phyloP scores from a whole-genome alignment of 2,888 invertebrate species.

The Dromius quadrimaculatus region DNA sequence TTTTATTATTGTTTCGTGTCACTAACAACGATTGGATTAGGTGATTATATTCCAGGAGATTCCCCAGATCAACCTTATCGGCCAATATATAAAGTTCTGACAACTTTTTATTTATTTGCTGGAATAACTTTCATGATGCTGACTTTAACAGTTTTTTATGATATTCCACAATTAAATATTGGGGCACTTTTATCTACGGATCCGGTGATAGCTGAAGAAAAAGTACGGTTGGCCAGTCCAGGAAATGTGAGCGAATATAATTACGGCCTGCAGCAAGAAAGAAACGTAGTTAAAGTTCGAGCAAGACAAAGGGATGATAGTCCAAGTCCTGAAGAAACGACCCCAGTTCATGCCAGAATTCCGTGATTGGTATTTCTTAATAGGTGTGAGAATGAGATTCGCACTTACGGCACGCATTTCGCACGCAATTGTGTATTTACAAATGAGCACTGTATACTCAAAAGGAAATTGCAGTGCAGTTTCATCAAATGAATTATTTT shows the following conservation, averaged over 20 bases:
- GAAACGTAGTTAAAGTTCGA: conserved; percentile 63
- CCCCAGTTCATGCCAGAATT: conserved; percentile 70
- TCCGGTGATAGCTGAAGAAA: conserved; percentile 70
- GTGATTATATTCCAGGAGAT: conserved; percentile 91
- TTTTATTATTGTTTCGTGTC: conserved; percentile 94
- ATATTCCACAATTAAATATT: conserved; percentile 89
- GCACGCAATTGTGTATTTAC: conserved; percentile 47
- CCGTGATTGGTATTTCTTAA: conserved; percentile 6
- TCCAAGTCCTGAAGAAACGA: conserved; percentile 78
- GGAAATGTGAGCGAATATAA: conserved; percentile 57
- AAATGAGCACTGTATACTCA: conserved; percentile 42
- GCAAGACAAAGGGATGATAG: conserved; percentile 76
- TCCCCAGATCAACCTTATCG: conserved; percentile 80
- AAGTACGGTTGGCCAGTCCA: conserved; percentile 74
- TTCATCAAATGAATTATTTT: conserved; percentile 32
- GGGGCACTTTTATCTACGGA: conserved; percentile 80
- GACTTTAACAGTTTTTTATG: conserved; percentile 86
- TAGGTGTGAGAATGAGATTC: background rate
- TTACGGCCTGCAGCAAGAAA: conserved; percentile 63
- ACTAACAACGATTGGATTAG: conserved; percentile 88
- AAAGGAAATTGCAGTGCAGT: too few relatives aligned
- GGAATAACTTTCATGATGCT: conserved; percentile 89
- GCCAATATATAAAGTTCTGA: conserved; percentile 85
- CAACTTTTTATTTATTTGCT: conserved; percentile 83
- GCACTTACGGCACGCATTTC: conserved; percentile 7